Percentiles rank a stretch among this genome's conserved stretches.
These are phyloP conservation scores for Metopolophium dirhodum DNA, from an alignment of 1,140 invertebrate species.

Conservation along the genomic window DNA sequence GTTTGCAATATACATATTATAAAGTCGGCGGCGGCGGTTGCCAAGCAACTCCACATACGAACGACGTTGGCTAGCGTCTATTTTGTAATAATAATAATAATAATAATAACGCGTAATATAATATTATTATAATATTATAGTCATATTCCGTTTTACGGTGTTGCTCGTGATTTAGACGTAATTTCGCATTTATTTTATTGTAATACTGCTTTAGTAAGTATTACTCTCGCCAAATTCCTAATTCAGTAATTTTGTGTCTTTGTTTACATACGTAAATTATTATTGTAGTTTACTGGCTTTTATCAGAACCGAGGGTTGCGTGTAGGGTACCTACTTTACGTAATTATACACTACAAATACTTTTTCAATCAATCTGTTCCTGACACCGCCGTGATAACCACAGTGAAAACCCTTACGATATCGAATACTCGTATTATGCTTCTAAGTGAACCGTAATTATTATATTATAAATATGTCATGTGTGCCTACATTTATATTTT, in stretches of 20 bases:
- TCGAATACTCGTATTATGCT: neutral
- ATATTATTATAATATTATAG: neutral
- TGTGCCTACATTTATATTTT: neutral
- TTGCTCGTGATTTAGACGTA: constrained; percentile 19
- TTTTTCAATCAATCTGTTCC: neutral
- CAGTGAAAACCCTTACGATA: neutral
- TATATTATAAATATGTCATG: neutral
- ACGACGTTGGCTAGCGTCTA: neutral
- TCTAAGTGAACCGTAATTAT: neutral
- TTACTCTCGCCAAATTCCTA: neutral
- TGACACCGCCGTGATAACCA: neutral
- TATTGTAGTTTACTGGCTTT: neutral
- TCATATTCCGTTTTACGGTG: neutral
- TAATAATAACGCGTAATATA: constrained; percentile 24
- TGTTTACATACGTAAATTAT: neutral
- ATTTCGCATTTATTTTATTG: neutral
- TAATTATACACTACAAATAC: neutral
- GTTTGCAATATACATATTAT: neutral
- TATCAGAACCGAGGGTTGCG: neutral
- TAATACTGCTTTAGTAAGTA: neutral
- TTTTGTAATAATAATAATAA: constrained; percentile 18
- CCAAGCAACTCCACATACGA: constrained; percentile 22
- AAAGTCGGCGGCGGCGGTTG: neutral
- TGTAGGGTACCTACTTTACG: neutral
- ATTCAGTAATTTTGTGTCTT: neutral